Evolutionary conservation across 2,888 invertebrate species (phyloP).

Genomic region (Melieria omissa): DNA sequence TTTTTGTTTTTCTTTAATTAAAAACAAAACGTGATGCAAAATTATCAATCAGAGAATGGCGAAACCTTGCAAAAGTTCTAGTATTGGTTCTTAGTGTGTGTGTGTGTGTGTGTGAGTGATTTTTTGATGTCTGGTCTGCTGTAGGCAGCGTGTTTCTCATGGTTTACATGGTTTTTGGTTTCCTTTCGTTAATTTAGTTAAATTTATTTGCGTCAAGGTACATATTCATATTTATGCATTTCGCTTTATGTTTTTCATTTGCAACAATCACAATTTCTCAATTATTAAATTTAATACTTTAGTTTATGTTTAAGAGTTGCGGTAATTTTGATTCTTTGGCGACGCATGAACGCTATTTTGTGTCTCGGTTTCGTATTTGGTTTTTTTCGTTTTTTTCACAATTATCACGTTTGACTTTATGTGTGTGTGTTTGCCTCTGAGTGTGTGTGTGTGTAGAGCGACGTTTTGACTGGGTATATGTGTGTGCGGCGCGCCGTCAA

Average conservation of each 20-base stretch:
- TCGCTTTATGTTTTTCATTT: slow-evolving; percentile 51
- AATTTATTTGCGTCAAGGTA: slow-evolving; percentile 45
- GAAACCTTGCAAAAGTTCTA: slow-evolving; percentile 32
- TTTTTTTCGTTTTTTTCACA: background rate
- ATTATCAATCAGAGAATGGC: slow-evolving; percentile 46
- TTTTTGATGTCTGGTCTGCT: background rate
- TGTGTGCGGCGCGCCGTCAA: background rate
- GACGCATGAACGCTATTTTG: slow-evolving; percentile 45
- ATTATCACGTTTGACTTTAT: slow-evolving; percentile 7
- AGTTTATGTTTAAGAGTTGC: slow-evolving; percentile 28
- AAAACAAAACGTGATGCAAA: slow-evolving; percentile 47
- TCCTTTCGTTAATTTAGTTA: slow-evolving; percentile 34
- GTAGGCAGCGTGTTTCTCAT: background rate
- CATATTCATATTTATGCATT: slow-evolving; percentile 34
- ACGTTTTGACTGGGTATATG: background rate
- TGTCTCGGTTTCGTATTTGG: slow-evolving; percentile 39
- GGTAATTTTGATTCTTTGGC: slow-evolving; percentile 44
- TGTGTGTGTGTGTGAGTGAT: background rate
- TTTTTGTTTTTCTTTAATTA: slow-evolving; percentile 10
- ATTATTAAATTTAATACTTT: slow-evolving; percentile 46
- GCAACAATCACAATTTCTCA: slow-evolving; percentile 46
- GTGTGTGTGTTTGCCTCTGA: background rate
- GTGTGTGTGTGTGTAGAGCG: background rate
- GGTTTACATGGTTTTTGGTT: slow-evolving; percentile 9
- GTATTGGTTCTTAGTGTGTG: slow-evolving; percentile 27